A percentile compares a stretch with the other conserved stretches of the same genome.
These are phyloP conservation scores for Phoeniculus purpureus DNA, from an alignment of 2,797 vertebrate species.

Conservation along the genomic window DNA sequence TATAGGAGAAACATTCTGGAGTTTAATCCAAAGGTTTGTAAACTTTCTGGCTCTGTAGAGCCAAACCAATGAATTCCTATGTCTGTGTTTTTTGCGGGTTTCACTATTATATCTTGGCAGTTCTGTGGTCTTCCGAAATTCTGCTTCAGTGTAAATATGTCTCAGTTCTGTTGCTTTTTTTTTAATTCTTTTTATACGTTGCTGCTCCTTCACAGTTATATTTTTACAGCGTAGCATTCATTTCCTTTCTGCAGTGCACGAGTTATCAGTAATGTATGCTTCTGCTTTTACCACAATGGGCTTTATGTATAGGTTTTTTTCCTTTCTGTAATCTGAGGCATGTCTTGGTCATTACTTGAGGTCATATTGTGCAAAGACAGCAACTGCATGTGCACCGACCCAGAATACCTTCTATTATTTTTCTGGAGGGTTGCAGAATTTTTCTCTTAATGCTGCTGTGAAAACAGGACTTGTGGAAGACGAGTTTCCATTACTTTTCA, in stretches of 20 bases:
- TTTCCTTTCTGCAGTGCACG: not conserved
- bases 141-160: not conserved
- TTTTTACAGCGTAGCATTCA: slow-evolving; percentile 6
- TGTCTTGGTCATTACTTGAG: not conserved
- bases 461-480: not conserved
- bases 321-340: not conserved
- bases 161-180: not conserved
- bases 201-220: not conserved
- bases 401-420: not conserved
- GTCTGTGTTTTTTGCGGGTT: not conserved
- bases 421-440: not conserved
- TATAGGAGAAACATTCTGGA: slow-evolving; percentile 51
- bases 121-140: not conserved
- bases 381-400: not conserved
- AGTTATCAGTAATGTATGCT: not conserved
- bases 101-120: not conserved
- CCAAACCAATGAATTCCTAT: not conserved
- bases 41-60: not conserved
- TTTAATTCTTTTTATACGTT: not conserved
- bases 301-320: not conserved
- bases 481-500: not conserved
- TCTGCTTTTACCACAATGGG: not conserved
- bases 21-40: slow-evolving; percentile 42
- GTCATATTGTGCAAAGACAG: not conserved
- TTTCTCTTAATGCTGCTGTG: not conserved